Percentiles rank a stretch among this genome's conserved stretches.
These are phyloP conservation scores for Platerodrilus igneus DNA, from an alignment of 2,888 invertebrate genomes.

Conservation along the genomic window DNA sequence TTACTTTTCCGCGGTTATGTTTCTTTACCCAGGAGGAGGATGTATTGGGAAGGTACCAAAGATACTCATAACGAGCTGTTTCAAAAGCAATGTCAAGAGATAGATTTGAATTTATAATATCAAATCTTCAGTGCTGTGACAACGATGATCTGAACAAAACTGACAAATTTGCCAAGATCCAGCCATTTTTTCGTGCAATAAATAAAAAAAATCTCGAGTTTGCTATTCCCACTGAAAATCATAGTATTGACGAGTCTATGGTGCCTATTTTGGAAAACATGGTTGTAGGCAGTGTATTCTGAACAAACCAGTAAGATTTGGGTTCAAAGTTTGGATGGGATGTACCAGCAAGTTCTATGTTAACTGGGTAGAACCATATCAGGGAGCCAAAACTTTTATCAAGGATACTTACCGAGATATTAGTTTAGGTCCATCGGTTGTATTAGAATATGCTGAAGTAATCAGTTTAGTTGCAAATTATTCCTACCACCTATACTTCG, in stretches of 20 bases:
- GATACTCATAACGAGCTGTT: slow-evolving; percentile 29
- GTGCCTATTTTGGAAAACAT: slow-evolving; percentile 40
- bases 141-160: slow-evolving; percentile 26
- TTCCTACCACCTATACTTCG: slow-evolving; percentile 14
- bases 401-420: slow-evolving; percentile 19
- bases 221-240: slow-evolving; percentile 23
- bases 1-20: no score
- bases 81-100: slow-evolving; percentile 29
- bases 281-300: slow-evolving; percentile 35
- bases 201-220: slow-evolving; percentile 28
- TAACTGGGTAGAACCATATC: slow-evolving; percentile 33
- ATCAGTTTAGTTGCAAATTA: slow-evolving; percentile 1
- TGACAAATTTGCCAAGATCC: slow-evolving; percentile 32
- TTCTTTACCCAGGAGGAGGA: slow-evolving; percentile 28
- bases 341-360: slow-evolving; percentile 31
- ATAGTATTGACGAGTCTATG: slow-evolving; percentile 40
- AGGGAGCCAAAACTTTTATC: slow-evolving; percentile 26
- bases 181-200: slow-evolving; percentile 27
- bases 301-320: slow-evolving; percentile 33
- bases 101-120: slow-evolving; percentile 31
- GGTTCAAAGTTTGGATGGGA: slow-evolving; percentile 35
- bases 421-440: slow-evolving; percentile 18
- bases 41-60: slow-evolving; percentile 31
- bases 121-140: slow-evolving; percentile 33
- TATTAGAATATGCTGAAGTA: slow-evolving; percentile 15